Evolutionary conservation across 2,888 invertebrate species (phyloP).

Genomic region (Pseudoips prasinana): DNA sequence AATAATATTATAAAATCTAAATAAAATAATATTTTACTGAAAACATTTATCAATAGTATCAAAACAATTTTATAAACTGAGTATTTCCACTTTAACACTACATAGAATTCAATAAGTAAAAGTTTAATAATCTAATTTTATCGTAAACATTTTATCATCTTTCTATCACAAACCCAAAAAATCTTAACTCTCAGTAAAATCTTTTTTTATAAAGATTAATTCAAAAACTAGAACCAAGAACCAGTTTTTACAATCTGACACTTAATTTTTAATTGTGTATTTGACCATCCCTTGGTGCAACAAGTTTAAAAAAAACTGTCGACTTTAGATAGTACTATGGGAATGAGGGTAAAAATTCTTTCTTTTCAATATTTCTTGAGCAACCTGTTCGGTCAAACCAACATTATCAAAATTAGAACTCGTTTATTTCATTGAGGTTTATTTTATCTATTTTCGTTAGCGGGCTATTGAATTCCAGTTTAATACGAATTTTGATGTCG

Average conservation of each 20-base stretch:
- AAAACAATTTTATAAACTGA: too few species aligned
- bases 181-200: too few species aligned
- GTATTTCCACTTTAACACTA: too few species aligned
- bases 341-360: constrained; percentile 45
- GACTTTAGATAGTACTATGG: constrained; percentile 38
- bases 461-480: constrained; percentile 32
- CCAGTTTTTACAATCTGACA: constrained; percentile 35
- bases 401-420: constrained; percentile 46
- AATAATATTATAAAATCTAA: too few species aligned
- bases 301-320: constrained; percentile 51
- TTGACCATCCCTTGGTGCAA: constrained; percentile 39
- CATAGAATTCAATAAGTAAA: too few species aligned
- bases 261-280: constrained; percentile 40
- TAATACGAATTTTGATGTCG: constrained; percentile 31
- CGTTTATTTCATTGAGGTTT: constrained; percentile 37
- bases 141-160: too few species aligned
- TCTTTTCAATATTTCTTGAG: constrained; percentile 36
- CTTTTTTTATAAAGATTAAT: too few species aligned
- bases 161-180: too few species aligned
- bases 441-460: constrained; percentile 25
- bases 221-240: constrained; percentile 9
- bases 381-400: constrained; percentile 42
- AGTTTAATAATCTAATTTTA: too few species aligned
- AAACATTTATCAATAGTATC: too few species aligned
- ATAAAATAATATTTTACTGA: too few species aligned